These are phyloP conservation scores for Drosophila pachea DNA, from an alignment of 1,140 invertebrate genomes.

Conservation along the genomic window DNA sequence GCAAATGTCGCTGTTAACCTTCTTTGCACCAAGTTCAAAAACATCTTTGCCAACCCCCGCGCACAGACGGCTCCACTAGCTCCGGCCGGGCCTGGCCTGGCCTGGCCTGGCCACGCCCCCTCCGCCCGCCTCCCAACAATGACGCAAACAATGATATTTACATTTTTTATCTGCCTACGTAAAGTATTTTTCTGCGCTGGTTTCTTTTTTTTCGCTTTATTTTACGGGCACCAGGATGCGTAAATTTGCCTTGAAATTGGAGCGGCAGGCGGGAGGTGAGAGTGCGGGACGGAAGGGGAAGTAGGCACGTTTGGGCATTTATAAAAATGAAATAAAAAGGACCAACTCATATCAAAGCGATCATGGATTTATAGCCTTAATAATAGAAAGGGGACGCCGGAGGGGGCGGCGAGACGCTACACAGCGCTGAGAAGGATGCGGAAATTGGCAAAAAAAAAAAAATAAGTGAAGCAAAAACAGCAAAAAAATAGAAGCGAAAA, in stretches of 20 bases:
- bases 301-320: slow-evolving; percentile 67
- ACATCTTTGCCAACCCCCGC: slow-evolving; percentile 41
- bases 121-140: slow-evolving; percentile 34
- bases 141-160: slow-evolving; percentile 77
- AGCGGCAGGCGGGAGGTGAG: slow-evolving; percentile 3
- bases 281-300: slow-evolving; percentile 30
- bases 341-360: slow-evolving; percentile 72
- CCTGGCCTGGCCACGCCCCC: neutral
- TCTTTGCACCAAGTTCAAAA: slow-evolving; percentile 58
- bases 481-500: slow-evolving; percentile 11
- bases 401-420: neutral
- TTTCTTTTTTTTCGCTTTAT: slow-evolving; percentile 14
- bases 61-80: slow-evolving; percentile 1
- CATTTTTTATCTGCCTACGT: slow-evolving; percentile 68
- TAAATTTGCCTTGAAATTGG: slow-evolving; percentile 71
- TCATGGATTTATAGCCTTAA: slow-evolving; percentile 77
- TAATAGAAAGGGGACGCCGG: slow-evolving; percentile 52
- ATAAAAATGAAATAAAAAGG: slow-evolving; percentile 62
- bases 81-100: too few relatives aligned
- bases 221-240: slow-evolving; percentile 25
- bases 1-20: slow-evolving; percentile 75
- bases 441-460: slow-evolving; percentile 47
- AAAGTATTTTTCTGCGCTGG: slow-evolving; percentile 51
- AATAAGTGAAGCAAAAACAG: neutral
- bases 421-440: slow-evolving; percentile 7